Percentiles rank a stretch among this genome's conserved stretches.
These are phyloP conservation scores for Cylas formicarius DNA, from an alignment of 1,140 invertebrate genomes.

Conservation along the genomic window DNA sequence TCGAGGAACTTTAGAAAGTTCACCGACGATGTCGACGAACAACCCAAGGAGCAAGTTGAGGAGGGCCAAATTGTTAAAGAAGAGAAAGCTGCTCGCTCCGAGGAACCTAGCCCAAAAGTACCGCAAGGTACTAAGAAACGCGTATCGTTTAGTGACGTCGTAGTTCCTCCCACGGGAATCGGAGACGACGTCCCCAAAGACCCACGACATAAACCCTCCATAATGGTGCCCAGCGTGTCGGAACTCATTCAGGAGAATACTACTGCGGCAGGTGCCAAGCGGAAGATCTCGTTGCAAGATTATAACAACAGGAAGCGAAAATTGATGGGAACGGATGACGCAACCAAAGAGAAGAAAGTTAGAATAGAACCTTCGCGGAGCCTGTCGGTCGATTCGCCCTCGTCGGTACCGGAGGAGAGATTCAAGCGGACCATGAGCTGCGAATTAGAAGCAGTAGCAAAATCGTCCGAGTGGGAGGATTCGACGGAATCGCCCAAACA, in stretches of 20 bases:
- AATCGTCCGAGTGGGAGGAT: constrained; percentile 28
- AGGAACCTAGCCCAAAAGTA: too few species aligned
- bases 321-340: background rate
- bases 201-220: background rate
- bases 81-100: too few species aligned
- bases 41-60: too few species aligned
- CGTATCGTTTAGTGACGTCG: too few species aligned
- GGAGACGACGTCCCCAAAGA: too few species aligned
- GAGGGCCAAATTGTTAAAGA: too few species aligned
- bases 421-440: background rate
- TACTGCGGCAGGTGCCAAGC: constrained; percentile 14
- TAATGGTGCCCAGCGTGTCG: constrained; percentile 15
- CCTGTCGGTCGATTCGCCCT: background rate
- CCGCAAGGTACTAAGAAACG: too few species aligned
- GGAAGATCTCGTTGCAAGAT: constrained; percentile 26
- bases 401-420: background rate
- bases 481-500: constrained; percentile 21
- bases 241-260: constrained; percentile 17
- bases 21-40: too few species aligned
- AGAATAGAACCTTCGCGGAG: constrained; percentile 5
- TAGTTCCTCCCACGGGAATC: too few species aligned
- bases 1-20: too few species aligned
- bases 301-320: constrained; percentile 30
- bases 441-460: constrained; percentile 3
- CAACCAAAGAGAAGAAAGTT: constrained; percentile 6